phyloP scores from a whole-genome alignment of 1,140 invertebrate species.

The Mercenaria mercenaria region DNA sequence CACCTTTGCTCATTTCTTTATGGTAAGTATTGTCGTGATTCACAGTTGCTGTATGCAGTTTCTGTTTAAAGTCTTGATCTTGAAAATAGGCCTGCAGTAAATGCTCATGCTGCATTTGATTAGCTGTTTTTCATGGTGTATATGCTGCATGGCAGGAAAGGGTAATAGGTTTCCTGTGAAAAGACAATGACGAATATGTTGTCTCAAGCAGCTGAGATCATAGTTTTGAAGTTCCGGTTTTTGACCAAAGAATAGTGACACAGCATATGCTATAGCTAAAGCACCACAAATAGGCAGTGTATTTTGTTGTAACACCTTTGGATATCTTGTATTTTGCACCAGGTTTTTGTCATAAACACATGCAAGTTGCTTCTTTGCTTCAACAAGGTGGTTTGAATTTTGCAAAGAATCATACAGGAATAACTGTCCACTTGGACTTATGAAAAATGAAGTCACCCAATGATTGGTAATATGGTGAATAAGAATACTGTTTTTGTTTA shows the following conservation, averaged over 20 bases:
- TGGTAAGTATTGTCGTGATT: neutral
- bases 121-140: neutral
- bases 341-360: slow-evolving; percentile 21
- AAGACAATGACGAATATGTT: slow-evolving; percentile 37
- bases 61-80: slow-evolving; percentile 5
- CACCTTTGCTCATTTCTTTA: neutral
- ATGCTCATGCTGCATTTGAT: neutral
- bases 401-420: slow-evolving; percentile 24
- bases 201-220: slow-evolving; percentile 29
- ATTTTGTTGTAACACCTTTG: slow-evolving; percentile 23
- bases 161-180: slow-evolving; percentile 8
- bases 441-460: slow-evolving; percentile 32
- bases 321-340: slow-evolving; percentile 12
- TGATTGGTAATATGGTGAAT: slow-evolving; percentile 33
- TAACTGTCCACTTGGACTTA: neutral
- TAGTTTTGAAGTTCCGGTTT: slow-evolving; percentile 26
- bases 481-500: slow-evolving; percentile 37
- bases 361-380: slow-evolving; percentile 13
- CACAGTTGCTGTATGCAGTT: neutral
- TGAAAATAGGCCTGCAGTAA: slow-evolving; percentile 8
- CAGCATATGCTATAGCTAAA: slow-evolving; percentile 25
- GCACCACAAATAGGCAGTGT: slow-evolving; percentile 1
- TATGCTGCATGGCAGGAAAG: neutral
- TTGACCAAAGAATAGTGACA: slow-evolving; percentile 38
- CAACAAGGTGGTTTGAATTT: neutral